Evolutionary conservation across 1,140 invertebrate species (phyloP).

Genomic region (Euwallacea similis): DNA sequence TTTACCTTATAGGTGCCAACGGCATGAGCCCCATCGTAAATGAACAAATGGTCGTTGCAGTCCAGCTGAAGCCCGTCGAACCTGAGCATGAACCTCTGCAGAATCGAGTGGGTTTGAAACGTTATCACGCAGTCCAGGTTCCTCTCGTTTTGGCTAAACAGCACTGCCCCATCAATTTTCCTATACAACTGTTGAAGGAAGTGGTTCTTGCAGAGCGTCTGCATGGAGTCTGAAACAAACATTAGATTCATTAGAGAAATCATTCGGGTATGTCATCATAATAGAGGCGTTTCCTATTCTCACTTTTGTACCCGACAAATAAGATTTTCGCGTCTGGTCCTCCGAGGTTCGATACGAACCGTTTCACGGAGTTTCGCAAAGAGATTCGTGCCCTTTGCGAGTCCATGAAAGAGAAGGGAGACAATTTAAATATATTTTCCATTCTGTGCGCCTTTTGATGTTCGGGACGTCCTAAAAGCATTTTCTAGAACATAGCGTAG

Average conservation of each 20-base stretch:
- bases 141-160: conserved; percentile 84
- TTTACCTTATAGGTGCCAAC: conserved; percentile 82
- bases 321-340: not conserved
- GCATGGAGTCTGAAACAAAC: conserved; percentile 78
- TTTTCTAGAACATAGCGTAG: not conserved
- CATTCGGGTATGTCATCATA: not conserved
- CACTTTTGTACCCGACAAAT: not conserved
- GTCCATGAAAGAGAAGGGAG: not conserved
- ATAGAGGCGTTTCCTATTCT: not conserved
- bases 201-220: conserved; percentile 81
- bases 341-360: not conserved
- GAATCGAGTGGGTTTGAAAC: conserved; percentile 90
- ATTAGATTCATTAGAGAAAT: not conserved
- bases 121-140: conserved; percentile 89
- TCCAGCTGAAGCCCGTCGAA: conserved; percentile 80
- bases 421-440: conserved; percentile 6
- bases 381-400: not conserved
- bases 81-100: conserved; percentile 90
- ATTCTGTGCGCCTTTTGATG: not conserved
- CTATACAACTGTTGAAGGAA: conserved; percentile 83
- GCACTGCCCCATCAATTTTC: conserved; percentile 87
- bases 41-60: conserved; percentile 90
- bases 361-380: not conserved
- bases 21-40: conserved; percentile 89
- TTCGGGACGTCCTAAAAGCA: not conserved